Evolutionary conservation across 2,113 vertebrate genomes (phyloP), one percentile per base, ranked within the genome.

Genomic region (Dascyllus trimaculatus): DNA sequence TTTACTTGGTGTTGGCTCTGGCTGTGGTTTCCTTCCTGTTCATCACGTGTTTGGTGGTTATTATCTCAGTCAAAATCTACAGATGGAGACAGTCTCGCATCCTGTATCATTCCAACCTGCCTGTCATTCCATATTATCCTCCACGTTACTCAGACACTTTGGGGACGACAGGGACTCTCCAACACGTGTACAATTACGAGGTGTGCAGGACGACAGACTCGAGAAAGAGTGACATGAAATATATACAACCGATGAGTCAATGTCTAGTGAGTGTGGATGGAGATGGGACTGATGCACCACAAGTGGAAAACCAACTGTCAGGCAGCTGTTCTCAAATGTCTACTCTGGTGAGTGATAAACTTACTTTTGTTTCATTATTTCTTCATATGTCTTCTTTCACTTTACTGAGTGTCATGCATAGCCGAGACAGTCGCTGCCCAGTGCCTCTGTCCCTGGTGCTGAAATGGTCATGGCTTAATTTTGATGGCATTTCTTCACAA

Each of bases 231-330:
- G 76, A 82, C 62, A 32, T 65, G 22, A 83, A 83, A 56, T 82
- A 51, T n/a, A 65, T 74, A 45, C 79, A 74, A 24, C 68, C 68
- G 0, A 76, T 64, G 11, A 81, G 45, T 85, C 77, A 75, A 68
- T 85, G 67, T 73, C 70, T 90, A 52, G 61, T 86, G 4, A 87
- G 69, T 69, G 79, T 88, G 32, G 84, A 88, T 32, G 84, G 79
- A 63, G 61, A 8, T 58, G 81, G 8, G 2, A n/a, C 24, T 40
- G 80, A 85, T 13, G n/a, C 43, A 14, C 18, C 25, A 1, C 71
- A 74, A 21, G 24, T 46, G 58, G 62, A 78, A 0, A 66, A 70
- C 2, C 59, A 84, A 0, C 5, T 65, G 0, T 49, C 67, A 21
- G 71, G 56, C 1, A 59, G 45, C 49, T 58, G 6, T 58, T 89